A percentile compares a stretch with the other conserved stretches of the same genome.
These are phyloP conservation scores for Drosophila lacteicornis DNA, from an alignment of 1,140 invertebrate species.

Conservation along the genomic window DNA sequence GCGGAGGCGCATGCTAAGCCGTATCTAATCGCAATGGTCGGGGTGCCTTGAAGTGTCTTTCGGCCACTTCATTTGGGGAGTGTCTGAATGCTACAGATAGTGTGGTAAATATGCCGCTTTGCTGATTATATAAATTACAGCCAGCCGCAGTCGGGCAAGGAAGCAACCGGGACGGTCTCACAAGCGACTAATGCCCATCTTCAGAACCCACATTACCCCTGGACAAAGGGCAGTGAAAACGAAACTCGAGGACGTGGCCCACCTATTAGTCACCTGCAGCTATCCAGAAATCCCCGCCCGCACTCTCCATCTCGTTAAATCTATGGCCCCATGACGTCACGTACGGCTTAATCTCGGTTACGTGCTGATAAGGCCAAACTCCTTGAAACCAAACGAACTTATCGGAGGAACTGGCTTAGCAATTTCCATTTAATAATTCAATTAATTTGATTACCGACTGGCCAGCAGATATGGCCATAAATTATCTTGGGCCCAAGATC, in stretches of 20 bases:
- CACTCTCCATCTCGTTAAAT: constrained; percentile 9
- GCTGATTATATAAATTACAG: constrained; percentile 32
- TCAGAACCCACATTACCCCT: constrained; percentile 6
- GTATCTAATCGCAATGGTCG: constrained; percentile 66
- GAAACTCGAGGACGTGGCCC: constrained; percentile 10
- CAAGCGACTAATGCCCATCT: constrained; percentile 32
- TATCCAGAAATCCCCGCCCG: background rate
- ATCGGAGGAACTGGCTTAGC: constrained; percentile 13
- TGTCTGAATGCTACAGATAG: constrained; percentile 61
- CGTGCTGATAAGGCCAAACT: constrained; percentile 45
- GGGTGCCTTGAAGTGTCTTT: constrained; percentile 48
- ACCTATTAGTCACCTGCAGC: constrained; percentile 23
- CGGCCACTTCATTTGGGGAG: constrained; percentile 58
- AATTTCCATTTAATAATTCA: constrained; percentile 49
- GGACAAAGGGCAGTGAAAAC: constrained; percentile 29
- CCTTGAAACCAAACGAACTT: constrained; percentile 19
- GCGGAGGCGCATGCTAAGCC: constrained; percentile 51
- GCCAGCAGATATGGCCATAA: constrained; percentile 41
- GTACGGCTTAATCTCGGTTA: constrained; percentile 46
- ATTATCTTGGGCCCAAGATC: constrained; percentile 15
- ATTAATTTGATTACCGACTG: constrained; percentile 46
- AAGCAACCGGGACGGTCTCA: constrained; percentile 2
- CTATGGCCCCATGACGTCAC: constrained; percentile 44
- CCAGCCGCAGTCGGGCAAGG: background rate
- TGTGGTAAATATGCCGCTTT: constrained; percentile 29